phyloP scores from a whole-genome alignment of 2,797 vertebrate genomes.

The Hypotaenidia okinawae region DNA sequence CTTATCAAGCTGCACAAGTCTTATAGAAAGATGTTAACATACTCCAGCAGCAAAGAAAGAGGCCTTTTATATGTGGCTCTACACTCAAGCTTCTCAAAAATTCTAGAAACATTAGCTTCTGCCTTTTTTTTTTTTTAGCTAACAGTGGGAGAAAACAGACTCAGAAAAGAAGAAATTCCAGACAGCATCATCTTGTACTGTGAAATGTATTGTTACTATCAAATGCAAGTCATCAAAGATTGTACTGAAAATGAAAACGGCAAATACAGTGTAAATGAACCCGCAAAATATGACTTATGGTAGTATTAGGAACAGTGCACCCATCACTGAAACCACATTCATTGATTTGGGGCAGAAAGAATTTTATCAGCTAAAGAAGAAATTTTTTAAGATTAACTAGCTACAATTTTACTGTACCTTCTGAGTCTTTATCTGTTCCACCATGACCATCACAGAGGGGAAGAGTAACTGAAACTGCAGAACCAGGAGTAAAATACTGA shows the following conservation, averaged over 20 bases:
- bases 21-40: neutral
- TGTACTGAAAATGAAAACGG: neutral
- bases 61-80: neutral
- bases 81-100: neutral
- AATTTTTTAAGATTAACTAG: neutral
- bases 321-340: neutral
- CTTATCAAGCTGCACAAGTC: neutral
- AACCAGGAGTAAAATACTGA: neutral
- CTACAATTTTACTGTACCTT: conserved; percentile 82
- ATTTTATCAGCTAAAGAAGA: neutral
- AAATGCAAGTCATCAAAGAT: neutral
- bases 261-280: neutral
- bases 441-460: conserved; percentile 95
- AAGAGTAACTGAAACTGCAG: conserved; percentile 96
- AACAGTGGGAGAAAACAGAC: neutral
- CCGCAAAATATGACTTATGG: neutral
- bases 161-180: neutral
- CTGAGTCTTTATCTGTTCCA: conserved; percentile 95
- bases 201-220: neutral
- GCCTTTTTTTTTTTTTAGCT: neutral
- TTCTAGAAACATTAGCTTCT: neutral
- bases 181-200: neutral
- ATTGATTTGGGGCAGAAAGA: neutral
- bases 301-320: neutral
- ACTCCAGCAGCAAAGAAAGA: neutral